Conservation (phyloP, 2,797 vertebrate species). For the Liparis tanakae region DNA sequence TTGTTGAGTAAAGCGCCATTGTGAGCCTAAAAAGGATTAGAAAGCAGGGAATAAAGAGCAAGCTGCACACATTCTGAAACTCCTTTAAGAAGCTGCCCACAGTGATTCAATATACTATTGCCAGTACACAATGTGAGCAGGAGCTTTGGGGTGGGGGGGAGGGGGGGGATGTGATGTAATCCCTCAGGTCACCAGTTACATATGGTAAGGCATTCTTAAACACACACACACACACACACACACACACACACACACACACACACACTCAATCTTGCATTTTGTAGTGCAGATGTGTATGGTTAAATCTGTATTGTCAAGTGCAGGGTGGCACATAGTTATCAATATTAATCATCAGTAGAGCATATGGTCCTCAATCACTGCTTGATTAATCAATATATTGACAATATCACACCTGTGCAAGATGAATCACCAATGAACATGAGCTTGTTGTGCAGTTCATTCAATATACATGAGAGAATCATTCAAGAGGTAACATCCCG, state of each 20-base stretch:
- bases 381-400: conserved; percentile 78
- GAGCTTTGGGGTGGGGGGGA: conserved; percentile 25
- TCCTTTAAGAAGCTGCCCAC: conserved; percentile 67
- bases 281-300: conserved; percentile 45
- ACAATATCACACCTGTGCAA: conserved; percentile 69
- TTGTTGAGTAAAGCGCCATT: conserved; percentile 75
- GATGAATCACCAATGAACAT: conserved; percentile 75
- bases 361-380: conserved; percentile 68
- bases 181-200: conserved; percentile 67
- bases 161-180: conserved; percentile 47
- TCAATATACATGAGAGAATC: conserved; percentile 72
- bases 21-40: conserved; percentile 77
- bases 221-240: conserved; percentile 51
- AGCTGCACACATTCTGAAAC: conserved; percentile 66
- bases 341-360: conserved; percentile 71
- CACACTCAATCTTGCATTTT: conserved; percentile 44
- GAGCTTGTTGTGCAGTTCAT: conserved; percentile 71
- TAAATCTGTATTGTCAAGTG: conserved; percentile 63
- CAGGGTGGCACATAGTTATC: conserved; percentile 58
- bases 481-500: conserved; percentile 61
- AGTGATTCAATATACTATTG: conserved; percentile 60
- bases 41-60: conserved; percentile 65
- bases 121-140: conserved; percentile 43
- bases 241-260: conserved; percentile 46
- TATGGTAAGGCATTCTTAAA: conserved; percentile 61